Percentiles rank a stretch among this genome's conserved stretches.
phyloP scores from a whole-genome alignment of 1,140 invertebrate genomes.

The Trichomalopsis sarcophagae region DNA sequence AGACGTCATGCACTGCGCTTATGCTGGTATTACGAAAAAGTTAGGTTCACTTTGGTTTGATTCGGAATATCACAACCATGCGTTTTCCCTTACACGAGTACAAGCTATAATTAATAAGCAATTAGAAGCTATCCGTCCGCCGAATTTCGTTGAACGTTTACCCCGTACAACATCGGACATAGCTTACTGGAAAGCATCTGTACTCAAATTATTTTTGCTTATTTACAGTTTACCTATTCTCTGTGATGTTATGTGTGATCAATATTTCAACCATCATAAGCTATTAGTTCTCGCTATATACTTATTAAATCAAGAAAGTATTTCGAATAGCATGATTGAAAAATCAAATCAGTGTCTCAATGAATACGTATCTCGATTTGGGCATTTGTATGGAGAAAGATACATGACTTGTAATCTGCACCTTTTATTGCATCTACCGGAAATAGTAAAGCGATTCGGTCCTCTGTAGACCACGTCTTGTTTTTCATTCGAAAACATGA shows the following conservation, averaged over 20 bases:
- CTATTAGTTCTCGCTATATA: conserved; percentile 34
- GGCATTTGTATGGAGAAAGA: conserved; percentile 33
- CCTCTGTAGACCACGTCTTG: conserved; percentile 48
- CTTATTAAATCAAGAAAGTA: conserved; percentile 12
- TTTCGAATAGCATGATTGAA: conserved; percentile 6
- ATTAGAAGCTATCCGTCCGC: conserved; percentile 34
- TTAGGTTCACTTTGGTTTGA: conserved; percentile 36
- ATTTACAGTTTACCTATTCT: conserved; percentile 50
- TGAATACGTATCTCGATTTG: conserved; percentile 40
- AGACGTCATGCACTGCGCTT: conserved; percentile 53
- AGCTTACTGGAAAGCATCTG: conserved; percentile 55
- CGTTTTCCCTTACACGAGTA: conserved; percentile 23
- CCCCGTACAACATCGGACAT: conserved; percentile 42
- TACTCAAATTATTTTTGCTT: conserved; percentile 52
- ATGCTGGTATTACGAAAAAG: conserved; percentile 38
- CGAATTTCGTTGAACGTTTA: conserved; percentile 51
- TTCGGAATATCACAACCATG: not conserved
- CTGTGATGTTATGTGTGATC: conserved; percentile 29
- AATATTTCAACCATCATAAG: conserved; percentile 54
- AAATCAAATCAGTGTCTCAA: not conserved
- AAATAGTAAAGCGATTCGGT: conserved; percentile 34
- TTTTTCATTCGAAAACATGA: conserved; percentile 53
- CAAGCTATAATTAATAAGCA: conserved; percentile 40
- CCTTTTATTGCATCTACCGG: conserved; percentile 46
- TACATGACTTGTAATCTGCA: conserved; percentile 43